Base-by-base conservation (phyloP, 1,140 invertebrate species). In the Maniola jurtina region DNA sequence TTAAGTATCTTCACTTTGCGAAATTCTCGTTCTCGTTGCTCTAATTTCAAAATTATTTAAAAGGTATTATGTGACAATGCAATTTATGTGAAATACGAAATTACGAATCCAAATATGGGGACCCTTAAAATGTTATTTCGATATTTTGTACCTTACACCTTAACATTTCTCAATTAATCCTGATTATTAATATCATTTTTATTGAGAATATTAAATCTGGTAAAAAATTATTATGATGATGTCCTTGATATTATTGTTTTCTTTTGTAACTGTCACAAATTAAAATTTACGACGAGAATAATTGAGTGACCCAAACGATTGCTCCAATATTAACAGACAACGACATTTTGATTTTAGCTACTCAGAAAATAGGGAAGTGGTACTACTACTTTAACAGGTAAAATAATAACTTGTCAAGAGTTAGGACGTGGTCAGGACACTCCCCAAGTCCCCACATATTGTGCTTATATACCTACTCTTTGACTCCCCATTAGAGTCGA, bases 31-130 rank as follows among this genome's bases (percentile, higher is more conserved):
- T 66, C 25, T 50, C 34, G 33, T 13, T 55, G 25, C 35, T 54
- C 64, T 66, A 60, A 60, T 66, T 66, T 66, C 64, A 54, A 54
- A 66, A 66, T 47, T 60, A 66, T 47, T 16, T 54, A 36, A 60
- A 66, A 52, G 34, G 6, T 60, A 54, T 50, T 25, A 59, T 52
- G 36, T 50, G 58, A 50, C 58, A 60, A 66, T 60, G 45, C 40
- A 66, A 33, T 60, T 54, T 54, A 66, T 66, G 48, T 66, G 48
- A 11, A 52, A 55, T 14, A 60, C 13, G 36, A 13, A 33, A 40
- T 6, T 38, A 25, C 4, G 25, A 25, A 25, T n/a, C 64, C 57
- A 14, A 60, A 66, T 60, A 66, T 62, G 57, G 57, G 48, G 5
- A 15, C 35, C 14, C 47, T 65, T 25, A 6, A 59, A 63, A n/a